These are phyloP conservation scores for Drosophila sordidula DNA, from an alignment of 2,888 invertebrate genomes.

Conservation along the genomic window DNA sequence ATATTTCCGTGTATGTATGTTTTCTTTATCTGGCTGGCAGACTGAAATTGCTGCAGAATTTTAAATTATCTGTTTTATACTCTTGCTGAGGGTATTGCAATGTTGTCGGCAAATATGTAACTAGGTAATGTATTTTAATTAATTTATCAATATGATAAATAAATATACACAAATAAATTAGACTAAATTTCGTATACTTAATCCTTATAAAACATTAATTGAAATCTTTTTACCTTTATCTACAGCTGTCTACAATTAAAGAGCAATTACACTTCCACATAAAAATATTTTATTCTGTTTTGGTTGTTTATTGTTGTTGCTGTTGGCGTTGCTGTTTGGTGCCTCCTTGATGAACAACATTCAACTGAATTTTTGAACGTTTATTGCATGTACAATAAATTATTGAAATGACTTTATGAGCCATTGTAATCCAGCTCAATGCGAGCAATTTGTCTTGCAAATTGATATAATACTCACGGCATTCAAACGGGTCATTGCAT, in stretches of 20 bases:
- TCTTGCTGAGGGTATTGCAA: too few species aligned
- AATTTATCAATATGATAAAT: background rate
- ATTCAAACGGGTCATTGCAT: conserved; percentile 28
- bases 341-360: conserved; percentile 26
- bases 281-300: conserved; percentile 1
- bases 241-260: background rate
- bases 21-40: background rate
- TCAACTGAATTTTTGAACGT: conserved; percentile 18
- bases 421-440: conserved; percentile 28
- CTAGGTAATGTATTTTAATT: too few species aligned
- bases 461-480: conserved; percentile 6
- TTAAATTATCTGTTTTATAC: too few species aligned
- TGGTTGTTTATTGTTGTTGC: conserved; percentile 10
- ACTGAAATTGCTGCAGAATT: background rate
- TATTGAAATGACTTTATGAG: conserved; percentile 38
- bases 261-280: conserved; percentile 11
- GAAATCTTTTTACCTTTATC: too few species aligned
- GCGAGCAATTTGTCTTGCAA: conserved; percentile 35
- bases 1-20: background rate
- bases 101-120: too few species aligned
- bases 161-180: too few species aligned
- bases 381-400: conserved; percentile 39
- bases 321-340: conserved; percentile 7
- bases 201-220: too few species aligned
- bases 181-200: too few species aligned